Evolutionary conservation across 2,113 vertebrate species (phyloP).

Genomic region (Triplophysa dalaica): DNA sequence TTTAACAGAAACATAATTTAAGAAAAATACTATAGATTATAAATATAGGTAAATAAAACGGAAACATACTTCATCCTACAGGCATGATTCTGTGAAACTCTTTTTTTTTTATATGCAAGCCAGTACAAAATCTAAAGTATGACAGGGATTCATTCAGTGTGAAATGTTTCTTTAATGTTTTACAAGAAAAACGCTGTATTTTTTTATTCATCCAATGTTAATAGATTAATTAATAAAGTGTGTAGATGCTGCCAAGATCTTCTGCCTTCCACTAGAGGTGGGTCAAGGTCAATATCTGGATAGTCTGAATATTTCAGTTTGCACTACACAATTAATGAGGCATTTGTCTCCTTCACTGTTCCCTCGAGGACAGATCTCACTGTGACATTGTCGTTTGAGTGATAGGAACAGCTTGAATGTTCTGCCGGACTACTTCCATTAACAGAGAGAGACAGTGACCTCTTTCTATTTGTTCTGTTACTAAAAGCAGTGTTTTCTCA

Average conservation of each 20-base stretch:
- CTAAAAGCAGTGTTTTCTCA: background rate
- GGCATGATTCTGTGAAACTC: background rate
- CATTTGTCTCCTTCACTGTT: constrained; percentile 56
- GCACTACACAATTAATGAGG: background rate
- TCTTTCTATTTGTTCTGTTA: background rate
- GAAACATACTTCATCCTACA: background rate
- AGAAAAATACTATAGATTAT: too few relatives aligned
- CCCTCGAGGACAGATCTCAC: constrained; percentile 62
- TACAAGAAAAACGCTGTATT: background rate
- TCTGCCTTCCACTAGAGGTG: constrained; percentile 17
- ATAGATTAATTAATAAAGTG: background rate
- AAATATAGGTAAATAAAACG: too few relatives aligned
- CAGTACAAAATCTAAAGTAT: background rate
- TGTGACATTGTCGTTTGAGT: constrained; percentile 57
- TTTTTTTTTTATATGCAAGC: too few relatives aligned
- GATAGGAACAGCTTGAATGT: constrained; percentile 42
- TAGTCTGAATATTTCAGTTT: constrained; percentile 16
- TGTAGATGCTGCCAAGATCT: background rate
- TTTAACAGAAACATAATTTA: background rate
- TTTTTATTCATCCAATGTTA: background rate
- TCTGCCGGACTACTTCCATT: background rate
- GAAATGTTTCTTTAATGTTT: background rate
- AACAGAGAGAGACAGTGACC: background rate
- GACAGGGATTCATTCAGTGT: background rate
- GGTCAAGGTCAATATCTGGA: constrained; percentile 7